These are phyloP conservation scores for Leuciscus idus DNA, from an alignment of 2,113 vertebrate species.

Conservation along the genomic window DNA sequence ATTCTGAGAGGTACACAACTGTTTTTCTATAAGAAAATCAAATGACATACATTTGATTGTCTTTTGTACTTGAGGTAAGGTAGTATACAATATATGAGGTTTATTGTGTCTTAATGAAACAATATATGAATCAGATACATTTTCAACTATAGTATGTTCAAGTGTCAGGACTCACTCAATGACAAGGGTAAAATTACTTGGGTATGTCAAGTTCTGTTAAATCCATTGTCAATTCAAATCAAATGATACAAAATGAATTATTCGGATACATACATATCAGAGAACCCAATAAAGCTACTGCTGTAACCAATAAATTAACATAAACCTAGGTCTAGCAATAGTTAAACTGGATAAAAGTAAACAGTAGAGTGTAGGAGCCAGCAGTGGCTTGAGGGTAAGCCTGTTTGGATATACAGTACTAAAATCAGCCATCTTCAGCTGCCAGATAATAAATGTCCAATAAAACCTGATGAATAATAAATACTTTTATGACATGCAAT, in stretches of 20 bases:
- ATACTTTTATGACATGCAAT: conserved; percentile 74
- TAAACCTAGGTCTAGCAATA: conserved; percentile 38
- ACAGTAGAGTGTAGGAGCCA: conserved; percentile 23
- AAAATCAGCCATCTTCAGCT: conserved; percentile 39
- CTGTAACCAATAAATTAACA: conserved; percentile 54
- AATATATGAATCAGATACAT: conserved; percentile 67
- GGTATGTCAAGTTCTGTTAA: conserved; percentile 29
- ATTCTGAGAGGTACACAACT: conserved; percentile 30
- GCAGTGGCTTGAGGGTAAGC: conserved; percentile 40
- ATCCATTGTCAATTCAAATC: conserved; percentile 26
- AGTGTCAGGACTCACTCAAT: conserved; percentile 74
- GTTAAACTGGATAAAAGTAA: conserved; percentile 34
- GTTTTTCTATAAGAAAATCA: conserved; percentile 40
- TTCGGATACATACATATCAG: conserved; percentile 1
- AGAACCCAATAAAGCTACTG: conserved; percentile 17
- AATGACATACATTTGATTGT: conserved; percentile 19
- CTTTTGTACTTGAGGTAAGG: conserved; percentile 75
- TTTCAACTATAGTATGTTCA: conserved; percentile 72
- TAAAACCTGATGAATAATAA: conserved; percentile 65
- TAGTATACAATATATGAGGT: conserved; percentile 67
- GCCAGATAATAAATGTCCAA: conserved; percentile 30
- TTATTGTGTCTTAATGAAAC: conserved; percentile 59
- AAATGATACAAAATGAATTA: conserved; percentile 4
- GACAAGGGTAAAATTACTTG: conserved; percentile 45
- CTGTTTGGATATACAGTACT: conserved; percentile 55